A percentile compares a stretch with the other conserved stretches of the same genome.
These are phyloP conservation scores for Lasioglossum leucozonium DNA, from an alignment of 2,888 invertebrate genomes.

Conservation along the genomic window DNA sequence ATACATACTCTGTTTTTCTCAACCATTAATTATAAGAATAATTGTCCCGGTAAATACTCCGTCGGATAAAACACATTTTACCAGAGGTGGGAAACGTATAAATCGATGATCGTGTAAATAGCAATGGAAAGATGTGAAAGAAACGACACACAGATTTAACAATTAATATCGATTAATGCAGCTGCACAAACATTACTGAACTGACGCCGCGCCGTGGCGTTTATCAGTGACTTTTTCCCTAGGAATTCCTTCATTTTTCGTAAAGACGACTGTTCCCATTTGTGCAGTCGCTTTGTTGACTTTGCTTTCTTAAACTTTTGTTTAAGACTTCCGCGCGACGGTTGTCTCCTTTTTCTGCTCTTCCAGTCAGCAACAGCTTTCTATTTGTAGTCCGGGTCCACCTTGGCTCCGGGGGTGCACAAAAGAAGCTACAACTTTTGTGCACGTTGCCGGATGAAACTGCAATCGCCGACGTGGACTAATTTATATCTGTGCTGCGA, in stretches of 20 bases:
- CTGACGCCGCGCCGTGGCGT: neutral
- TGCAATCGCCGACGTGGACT: neutral
- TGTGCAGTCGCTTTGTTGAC: neutral
- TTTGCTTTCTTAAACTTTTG: neutral
- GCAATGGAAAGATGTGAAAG: neutral
- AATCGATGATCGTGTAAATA: neutral
- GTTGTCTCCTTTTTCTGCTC: conserved; percentile 1
- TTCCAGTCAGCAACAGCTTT: neutral
- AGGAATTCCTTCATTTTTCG: neutral
- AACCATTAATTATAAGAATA: neutral
- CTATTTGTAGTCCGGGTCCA: conserved; percentile 5
- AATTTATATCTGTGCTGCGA: neutral
- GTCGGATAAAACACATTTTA: neutral
- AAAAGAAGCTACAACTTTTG: neutral
- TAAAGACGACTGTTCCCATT: neutral
- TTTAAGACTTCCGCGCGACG: neutral
- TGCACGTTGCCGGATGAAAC: neutral
- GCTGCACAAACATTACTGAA: neutral
- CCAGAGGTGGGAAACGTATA: neutral
- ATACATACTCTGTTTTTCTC: neutral
- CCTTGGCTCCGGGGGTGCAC: neutral
- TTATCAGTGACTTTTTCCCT: neutral
- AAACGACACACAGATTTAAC: neutral
- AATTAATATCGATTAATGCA: neutral
- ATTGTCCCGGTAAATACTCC: too few relatives aligned